A percentile compares a stretch with the other conserved stretches of the same genome.
These are phyloP conservation scores for Mustelus asterias DNA, from an alignment of 2,113 vertebrate genomes.

Conservation along the genomic window DNA sequence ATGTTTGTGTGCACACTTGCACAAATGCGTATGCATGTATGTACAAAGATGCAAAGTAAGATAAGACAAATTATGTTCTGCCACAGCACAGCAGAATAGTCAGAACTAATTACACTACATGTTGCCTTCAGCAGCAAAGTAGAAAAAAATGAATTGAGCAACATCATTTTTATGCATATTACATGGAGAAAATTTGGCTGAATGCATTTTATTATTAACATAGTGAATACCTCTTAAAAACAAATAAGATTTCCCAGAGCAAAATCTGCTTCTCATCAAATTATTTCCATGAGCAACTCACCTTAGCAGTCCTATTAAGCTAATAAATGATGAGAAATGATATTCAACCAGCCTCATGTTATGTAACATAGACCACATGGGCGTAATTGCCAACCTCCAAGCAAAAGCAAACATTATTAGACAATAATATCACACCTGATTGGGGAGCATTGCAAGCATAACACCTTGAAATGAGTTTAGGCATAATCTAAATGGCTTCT, in stretches of 20 bases:
- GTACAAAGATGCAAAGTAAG: neutral
- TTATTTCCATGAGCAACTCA: neutral
- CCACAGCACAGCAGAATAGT: neutral
- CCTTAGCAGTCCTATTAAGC: neutral
- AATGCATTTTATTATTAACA: neutral
- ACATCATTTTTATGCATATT: neutral
- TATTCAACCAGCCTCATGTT: neutral
- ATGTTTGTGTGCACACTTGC: neutral
- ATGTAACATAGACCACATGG: neutral
- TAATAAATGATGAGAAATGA: neutral
- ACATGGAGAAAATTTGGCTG: neutral
- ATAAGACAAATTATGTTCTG: neutral
- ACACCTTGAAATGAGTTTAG: neutral
- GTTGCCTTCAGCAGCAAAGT: neutral
- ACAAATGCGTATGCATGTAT: neutral
- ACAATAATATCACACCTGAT: neutral
- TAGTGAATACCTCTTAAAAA: neutral
- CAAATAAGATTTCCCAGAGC: neutral
- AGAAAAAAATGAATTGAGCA: neutral
- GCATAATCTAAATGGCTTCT: neutral
- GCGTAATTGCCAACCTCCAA: neutral
- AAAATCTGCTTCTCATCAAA: constrained; percentile 1
- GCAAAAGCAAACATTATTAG: neutral
- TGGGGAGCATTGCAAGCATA: neutral
- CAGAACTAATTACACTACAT: neutral